Evolutionary conservation across 2,888 invertebrate genomes (phyloP).

Genomic region (Alloscopus bannaensis): DNA sequence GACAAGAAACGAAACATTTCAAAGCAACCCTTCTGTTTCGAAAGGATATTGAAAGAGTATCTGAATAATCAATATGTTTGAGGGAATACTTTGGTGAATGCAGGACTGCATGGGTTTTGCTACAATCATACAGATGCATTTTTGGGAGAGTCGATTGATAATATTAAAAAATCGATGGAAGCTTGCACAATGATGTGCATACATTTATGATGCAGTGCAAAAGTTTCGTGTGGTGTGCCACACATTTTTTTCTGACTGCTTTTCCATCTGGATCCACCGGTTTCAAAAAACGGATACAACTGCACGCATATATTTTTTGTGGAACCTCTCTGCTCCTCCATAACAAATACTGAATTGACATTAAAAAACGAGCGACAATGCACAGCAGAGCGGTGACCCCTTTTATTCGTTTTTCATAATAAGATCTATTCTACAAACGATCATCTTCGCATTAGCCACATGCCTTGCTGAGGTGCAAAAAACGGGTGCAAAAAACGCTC

Average conservation of each 20-base stretch:
- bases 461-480: background rate
- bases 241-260: background rate
- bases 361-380: background rate
- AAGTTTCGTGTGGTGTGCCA: no score
- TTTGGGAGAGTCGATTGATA: background rate
- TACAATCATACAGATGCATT: background rate
- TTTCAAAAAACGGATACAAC: no score
- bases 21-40: slow-evolving; percentile 9
- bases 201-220: no score
- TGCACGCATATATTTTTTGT: no score
- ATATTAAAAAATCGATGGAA: background rate
- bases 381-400: background rate
- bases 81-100: background rate
- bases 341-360: no score
- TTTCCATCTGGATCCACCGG: background rate
- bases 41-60: background rate
- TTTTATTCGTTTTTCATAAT: no score
- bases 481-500: no score
- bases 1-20: background rate
- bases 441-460: slow-evolving; percentile 8
- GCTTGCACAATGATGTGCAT: no score
- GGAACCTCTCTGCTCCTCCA: no score
- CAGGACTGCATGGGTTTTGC: background rate
- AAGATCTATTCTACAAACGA: slow-evolving; percentile 10
- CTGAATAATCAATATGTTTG: background rate